A percentile compares a stretch with the other conserved stretches of the same genome.
Evolutionary conservation across 2,888 invertebrate species (phyloP).

Genomic region (Meteorus cinctellus): DNA sequence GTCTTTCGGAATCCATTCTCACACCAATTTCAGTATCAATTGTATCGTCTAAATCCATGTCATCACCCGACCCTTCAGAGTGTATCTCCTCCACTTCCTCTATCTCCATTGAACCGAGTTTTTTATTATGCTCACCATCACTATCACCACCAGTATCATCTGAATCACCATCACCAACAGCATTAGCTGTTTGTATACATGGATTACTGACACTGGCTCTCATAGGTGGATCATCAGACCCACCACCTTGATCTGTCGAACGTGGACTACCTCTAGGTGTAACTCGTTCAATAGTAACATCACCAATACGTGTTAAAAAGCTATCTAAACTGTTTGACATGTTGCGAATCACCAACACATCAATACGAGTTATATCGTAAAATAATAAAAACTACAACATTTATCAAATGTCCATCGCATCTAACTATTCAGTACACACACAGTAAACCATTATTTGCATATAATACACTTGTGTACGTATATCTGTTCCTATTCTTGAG

Average conservation of each 20-base stretch:
- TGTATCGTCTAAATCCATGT: constrained; percentile 71
- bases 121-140: constrained; percentile 66
- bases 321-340: constrained; percentile 75
- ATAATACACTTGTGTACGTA: not conserved
- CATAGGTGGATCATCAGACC: constrained; percentile 49
- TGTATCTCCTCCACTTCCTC: constrained; percentile 68
- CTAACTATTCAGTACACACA: not conserved
- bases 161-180: constrained; percentile 63
- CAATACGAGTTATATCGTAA: constrained; percentile 14
- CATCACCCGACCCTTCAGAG: constrained; percentile 69
- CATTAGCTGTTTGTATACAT: constrained; percentile 62
- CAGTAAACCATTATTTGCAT: not conserved
- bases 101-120: constrained; percentile 56
- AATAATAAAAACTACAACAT: constrained; percentile 12
- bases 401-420: not conserved
- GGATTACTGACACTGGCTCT: constrained; percentile 58
- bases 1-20: constrained; percentile 65
- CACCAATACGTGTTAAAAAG: constrained; percentile 77
- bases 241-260: constrained; percentile 55
- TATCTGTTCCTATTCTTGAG: not conserved
- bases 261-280: constrained; percentile 64
- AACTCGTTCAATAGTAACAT: constrained; percentile 78
- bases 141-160: constrained; percentile 74
- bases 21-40: constrained; percentile 71
- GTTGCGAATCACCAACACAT: constrained; percentile 45